Evolutionary conservation across 1,140 invertebrate genomes (phyloP), one percentile per base, ranked within the genome.

Genomic region (Thrips palmi): DNA sequence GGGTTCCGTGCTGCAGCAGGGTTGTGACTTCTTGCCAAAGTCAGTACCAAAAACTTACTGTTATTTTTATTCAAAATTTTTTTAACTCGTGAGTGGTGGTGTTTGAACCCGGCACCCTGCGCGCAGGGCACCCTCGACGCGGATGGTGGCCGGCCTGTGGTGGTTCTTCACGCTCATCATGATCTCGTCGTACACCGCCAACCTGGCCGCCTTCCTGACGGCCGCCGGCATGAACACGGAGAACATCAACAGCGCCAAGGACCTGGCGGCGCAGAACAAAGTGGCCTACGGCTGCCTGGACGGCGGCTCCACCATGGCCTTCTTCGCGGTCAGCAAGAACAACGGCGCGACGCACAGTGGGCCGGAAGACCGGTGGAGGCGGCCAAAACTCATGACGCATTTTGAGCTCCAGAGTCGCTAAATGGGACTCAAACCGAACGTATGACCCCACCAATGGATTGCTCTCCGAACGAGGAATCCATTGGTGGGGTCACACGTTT

Each of bases 91-190:
- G n/a, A n/a, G n/a, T n/a, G n/a, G n/a, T n/a, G n/a, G n/a, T n/a
- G n/a, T n/a, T n/a, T n/a, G n/a, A n/a, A n/a, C n/a, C n/a, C n/a
- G n/a, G n/a, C n/a, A n/a, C n/a, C n/a, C 21, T 17, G 27, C 40
- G 52, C 54, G 24, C 39, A 76, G 75, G 49, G 73, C 76, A 5
- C 63, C 77, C 2, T 74, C 74, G 1, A 79, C 82, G 3, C 60
- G 85, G 10, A 73, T 83, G 58, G 70, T 82, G 0, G 73, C 77
- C 6, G 78, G 76, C 0, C 83, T 81, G 64, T 96, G 89, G 88
- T 94, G 85, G 85, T 91, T 94, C 52, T 96, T 94, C 53, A 82
- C 84, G 0, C 63, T 96, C n/a, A 96, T 96, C 47, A 87, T 96
- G 62, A 83, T 88, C 6, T 85, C 87, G 2, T 92, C 86, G 1